Evolutionary conservation across 2,888 invertebrate genomes (phyloP).

Genomic region (Corythucha ciliata): DNA sequence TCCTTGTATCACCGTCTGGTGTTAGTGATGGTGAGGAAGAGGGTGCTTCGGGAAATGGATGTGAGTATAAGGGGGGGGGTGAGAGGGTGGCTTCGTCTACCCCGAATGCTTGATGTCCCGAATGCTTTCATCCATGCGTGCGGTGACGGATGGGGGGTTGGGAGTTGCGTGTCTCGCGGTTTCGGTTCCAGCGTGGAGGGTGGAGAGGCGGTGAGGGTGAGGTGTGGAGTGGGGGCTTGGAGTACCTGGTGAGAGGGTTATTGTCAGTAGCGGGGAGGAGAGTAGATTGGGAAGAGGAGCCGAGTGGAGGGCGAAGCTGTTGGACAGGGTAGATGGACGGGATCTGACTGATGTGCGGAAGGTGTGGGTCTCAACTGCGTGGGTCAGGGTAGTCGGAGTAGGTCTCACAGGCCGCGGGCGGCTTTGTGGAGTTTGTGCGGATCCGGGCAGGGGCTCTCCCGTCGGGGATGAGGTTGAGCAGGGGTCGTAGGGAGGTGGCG

Average conservation of each 20-base stretch:
- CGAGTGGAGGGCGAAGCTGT: neutral
- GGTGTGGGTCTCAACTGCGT: constrained; percentile 1
- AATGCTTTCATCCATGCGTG: constrained; percentile 38
- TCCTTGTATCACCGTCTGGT: constrained; percentile 40
- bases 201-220: neutral
- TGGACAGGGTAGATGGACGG: neutral
- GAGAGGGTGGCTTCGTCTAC: constrained; percentile 38
- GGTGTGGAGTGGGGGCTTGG: neutral
- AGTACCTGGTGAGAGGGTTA: constrained; percentile 3
- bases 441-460: constrained; percentile 4
- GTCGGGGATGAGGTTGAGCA: neutral
- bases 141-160: constrained; percentile 33
- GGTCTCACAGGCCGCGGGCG: neutral
- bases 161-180: constrained; percentile 26
- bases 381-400: constrained; percentile 2
- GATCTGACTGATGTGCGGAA: neutral
- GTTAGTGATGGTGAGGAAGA: constrained; percentile 34
- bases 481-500: constrained; percentile 8
- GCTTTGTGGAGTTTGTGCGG: neutral
- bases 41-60: constrained; percentile 37
- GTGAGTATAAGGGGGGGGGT: constrained; percentile 35
- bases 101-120: constrained; percentile 37
- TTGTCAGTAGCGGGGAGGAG: neutral
- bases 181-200: constrained; percentile 15
- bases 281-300: neutral